Base-by-base conservation (phyloP, 2,113 vertebrate genomes). In the Ctenodactylus gundi region DNA sequence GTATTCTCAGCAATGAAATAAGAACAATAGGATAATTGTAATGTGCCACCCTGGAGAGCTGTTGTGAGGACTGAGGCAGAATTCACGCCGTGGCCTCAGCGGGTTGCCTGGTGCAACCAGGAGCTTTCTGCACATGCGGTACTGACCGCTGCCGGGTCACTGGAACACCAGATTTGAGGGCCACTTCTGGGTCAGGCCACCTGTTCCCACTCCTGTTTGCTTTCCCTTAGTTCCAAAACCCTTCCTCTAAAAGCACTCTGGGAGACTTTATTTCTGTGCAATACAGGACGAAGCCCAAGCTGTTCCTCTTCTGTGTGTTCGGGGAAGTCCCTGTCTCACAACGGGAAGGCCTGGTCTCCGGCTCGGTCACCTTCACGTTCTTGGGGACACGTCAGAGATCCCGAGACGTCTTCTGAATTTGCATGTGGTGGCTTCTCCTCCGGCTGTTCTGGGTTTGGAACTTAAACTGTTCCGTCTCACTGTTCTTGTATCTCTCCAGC, bases 361-460 rank as follows among this genome's bases (percentile, higher is more conserved):
- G 3, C 44, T 34, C 31, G 20, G 29, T 31, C 15, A 0, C 34
- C 29, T 23, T 51, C 17, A 15, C 13, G 13, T 34, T 51, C 29
- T 31, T 68, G 65, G 44, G 9, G 27, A 27, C 9, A 17, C 0
- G 1, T 57, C 53, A 36, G 55, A 72, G 29, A 17, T 25, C 3
- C n/a, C n/a, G n/a, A 0, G 9, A 4, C 9, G n/a, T 44, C 64
- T 18, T 7, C n/a, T 5, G 44, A 57, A n/a, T n/a, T 4, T 46
- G 11, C 82, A 6, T 9, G 34, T 25, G 0, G 0, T 44, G 11
- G 4, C 55, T 39, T 53, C 13, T 27, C 44, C 29, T 78, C 13
- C 7, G 12, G 51, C 49, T 53, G 46, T 64, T 31, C 58, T 72
- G 55, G 77, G 31, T 39, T 68, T 83, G 67, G 46, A 7, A 62